A percentile compares a stretch with the other conserved stretches of the same genome.
Evolutionary conservation across 1,140 invertebrate species (phyloP).

Genomic region (Aricia agestis): DNA sequence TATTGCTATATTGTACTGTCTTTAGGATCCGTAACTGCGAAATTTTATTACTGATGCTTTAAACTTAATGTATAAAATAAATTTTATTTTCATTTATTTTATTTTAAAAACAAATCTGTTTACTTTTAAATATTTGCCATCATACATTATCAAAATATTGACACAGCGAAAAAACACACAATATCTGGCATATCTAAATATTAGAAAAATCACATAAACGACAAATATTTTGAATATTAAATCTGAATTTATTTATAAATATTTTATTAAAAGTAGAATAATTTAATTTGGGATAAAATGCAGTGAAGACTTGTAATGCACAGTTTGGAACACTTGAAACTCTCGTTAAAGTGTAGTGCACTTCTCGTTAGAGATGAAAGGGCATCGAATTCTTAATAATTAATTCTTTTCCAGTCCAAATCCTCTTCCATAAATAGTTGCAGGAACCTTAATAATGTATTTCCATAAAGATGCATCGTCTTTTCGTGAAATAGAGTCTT

Average conservation of each 20-base stretch:
- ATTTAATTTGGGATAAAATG: neutral
- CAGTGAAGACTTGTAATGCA: slow-evolving; percentile 29
- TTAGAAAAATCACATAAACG: no score
- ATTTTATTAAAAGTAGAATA: neutral
- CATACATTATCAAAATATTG: no score
- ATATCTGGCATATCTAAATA: no score
- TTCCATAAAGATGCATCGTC: no score
- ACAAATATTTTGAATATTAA: no score
- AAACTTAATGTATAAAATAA: neutral
- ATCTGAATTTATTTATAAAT: no score
- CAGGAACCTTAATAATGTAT: no score
- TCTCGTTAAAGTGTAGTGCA: slow-evolving; percentile 55
- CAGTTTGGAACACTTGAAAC: slow-evolving; percentile 38
- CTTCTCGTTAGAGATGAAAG: slow-evolving; percentile 23
- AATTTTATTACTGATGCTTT: neutral
- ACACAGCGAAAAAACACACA: no score
- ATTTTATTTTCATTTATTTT: no score
- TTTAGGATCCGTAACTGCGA: neutral
- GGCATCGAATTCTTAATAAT: slow-evolving; percentile 9
- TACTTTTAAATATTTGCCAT: no score
- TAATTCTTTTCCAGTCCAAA: neutral
- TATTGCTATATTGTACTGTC: slow-evolving; percentile 5
- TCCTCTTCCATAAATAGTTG: neutral
- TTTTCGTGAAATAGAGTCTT: no score
- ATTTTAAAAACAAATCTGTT: no score